These are phyloP conservation scores for Buphagus erythrorhynchus DNA, from an alignment of 2,797 vertebrate genomes.

Conservation along the genomic window DNA sequence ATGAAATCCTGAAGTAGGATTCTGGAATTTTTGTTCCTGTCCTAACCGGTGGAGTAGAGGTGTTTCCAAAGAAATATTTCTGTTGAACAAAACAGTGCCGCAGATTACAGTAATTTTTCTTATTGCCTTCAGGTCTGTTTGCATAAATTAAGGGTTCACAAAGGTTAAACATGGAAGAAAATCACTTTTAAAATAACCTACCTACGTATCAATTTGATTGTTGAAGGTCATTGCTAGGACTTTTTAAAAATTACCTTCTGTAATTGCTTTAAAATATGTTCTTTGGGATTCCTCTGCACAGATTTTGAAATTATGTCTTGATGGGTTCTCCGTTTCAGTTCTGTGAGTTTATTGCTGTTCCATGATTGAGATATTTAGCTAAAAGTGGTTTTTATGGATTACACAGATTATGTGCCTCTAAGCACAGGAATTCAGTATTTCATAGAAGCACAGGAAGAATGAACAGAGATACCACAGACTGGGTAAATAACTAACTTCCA, in stretches of 20 bases:
- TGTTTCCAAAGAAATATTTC: background rate
- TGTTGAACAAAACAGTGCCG: background rate
- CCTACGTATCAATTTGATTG: background rate
- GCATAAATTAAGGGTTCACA: background rate
- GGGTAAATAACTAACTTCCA: slow-evolving; percentile 72
- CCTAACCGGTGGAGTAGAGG: background rate
- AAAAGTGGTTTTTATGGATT: slow-evolving; percentile 83
- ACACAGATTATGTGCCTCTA: slow-evolving; percentile 82
- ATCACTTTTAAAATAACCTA: background rate
- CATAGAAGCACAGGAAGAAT: slow-evolving; percentile 82
- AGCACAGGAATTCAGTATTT: slow-evolving; percentile 83
- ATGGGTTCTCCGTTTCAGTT: slow-evolving; percentile 78
- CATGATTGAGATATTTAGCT: slow-evolving; percentile 82
- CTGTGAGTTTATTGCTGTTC: slow-evolving; percentile 86
- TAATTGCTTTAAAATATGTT: background rate
- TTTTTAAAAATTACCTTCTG: background rate
- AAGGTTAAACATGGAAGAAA: background rate
- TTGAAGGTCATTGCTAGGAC: background rate
- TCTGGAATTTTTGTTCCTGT: background rate
- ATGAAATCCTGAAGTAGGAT: background rate
- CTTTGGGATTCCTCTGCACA: background rate
- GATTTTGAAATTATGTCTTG: background rate
- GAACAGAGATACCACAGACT: slow-evolving; percentile 81
- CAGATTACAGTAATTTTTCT: background rate
- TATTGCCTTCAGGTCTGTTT: background rate